Evolutionary conservation across 35 echinoderm and acorn worm genomes (phyloP), one percentile per base, ranked within the genome.

Genomic region (Apostichopus californicus): DNA sequence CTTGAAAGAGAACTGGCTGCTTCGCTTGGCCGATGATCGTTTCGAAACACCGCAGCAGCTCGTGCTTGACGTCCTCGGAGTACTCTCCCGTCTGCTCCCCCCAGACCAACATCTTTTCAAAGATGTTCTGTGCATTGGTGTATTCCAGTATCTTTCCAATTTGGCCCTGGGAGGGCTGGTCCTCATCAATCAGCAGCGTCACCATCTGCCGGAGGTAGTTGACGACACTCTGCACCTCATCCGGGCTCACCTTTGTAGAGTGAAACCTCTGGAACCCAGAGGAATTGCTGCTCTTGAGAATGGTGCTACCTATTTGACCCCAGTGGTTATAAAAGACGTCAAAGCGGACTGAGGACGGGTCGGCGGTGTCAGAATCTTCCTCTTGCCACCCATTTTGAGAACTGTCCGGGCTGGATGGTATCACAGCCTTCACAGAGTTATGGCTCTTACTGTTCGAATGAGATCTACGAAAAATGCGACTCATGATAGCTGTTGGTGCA

Each of bases 141-240:
- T 94, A 78, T 56, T 94, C 91, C 9, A 99, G 83, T 79, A 99
- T 94, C 5, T 75, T 80, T 13, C 97, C 97, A 56, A 96, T 92
- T 1, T 85, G 81, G 17, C 91, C 93, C 82, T 94, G 91, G 9
- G 25, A 54, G 2, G 97, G 97, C 8, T 82, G 63, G 4, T 93
- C 90, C 66, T 96, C 97, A 17, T 98, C 96, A 7, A 99, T 93
- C 25, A 99, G 87, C 5, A 99, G 92, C 46, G 90, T 89, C 88
- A 99, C 92, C 95, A 99, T 96, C 83, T 99, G 97, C 21, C 85
- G 90, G 55, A 92, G 55, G 91, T 99, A 99, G 72, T 99, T 99
- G 6, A 93, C 91, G 24, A 99, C 97, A 0, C 95, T 95, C 56
- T 99, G 97, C 46, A 96, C 93, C 18, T 99, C 97, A 63, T 99